These are phyloP conservation scores for Meleagris gallopavo DNA, from an alignment of 2,113 vertebrate species.

Conservation along the genomic window DNA sequence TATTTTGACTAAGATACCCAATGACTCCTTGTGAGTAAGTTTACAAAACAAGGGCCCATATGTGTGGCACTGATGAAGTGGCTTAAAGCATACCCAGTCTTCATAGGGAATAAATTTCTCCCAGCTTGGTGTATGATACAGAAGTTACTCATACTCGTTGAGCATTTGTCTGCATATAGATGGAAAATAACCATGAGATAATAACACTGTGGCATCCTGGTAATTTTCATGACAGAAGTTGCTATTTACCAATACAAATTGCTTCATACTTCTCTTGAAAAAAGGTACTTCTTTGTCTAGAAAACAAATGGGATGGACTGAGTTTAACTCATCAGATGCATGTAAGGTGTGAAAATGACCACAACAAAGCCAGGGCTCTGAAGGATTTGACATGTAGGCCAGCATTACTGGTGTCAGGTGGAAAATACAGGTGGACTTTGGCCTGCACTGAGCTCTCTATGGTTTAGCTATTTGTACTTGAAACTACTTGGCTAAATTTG, in stretches of 20 bases:
- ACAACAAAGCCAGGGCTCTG: rapidly evolving
- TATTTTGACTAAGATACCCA: background rate
- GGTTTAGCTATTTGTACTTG: background rate
- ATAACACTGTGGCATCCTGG: background rate
- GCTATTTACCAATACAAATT: background rate
- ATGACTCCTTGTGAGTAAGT: background rate
- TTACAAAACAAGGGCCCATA: background rate
- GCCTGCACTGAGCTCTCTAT: rapidly evolving
- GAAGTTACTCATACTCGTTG: background rate
- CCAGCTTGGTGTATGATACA: background rate
- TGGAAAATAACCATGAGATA: background rate
- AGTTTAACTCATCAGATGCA: background rate
- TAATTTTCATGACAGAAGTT: background rate
- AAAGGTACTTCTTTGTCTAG: background rate
- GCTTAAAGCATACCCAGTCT: background rate
- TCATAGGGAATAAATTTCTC: background rate
- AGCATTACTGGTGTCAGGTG: background rate
- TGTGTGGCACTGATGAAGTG: rapidly evolving
- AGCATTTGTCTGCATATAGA: background rate
- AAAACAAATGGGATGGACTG: background rate
- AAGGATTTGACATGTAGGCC: background rate
- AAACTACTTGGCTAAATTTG: background rate
- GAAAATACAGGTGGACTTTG: background rate
- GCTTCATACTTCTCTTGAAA: background rate
- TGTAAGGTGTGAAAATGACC: rapidly evolving